A percentile compares a stretch with the other conserved stretches of the same genome.
Conservation (phyloP, 2,113 vertebrate genomes). For the Vidua macroura region DNA sequence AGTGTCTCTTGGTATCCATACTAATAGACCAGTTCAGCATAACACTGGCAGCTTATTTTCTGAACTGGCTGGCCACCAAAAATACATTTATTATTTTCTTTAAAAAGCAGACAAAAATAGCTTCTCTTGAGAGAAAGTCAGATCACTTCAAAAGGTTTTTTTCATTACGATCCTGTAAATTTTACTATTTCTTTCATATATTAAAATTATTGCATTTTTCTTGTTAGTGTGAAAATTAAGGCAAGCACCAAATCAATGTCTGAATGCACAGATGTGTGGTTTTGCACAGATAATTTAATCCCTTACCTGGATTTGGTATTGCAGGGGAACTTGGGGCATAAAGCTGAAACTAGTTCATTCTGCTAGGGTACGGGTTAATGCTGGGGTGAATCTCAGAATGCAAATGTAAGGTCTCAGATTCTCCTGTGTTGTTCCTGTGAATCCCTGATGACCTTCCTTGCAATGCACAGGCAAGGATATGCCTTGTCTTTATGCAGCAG, state of each 20-base stretch:
- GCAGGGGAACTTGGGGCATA: neutral
- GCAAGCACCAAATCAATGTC: neutral
- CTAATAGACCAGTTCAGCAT: neutral
- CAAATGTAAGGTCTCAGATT: neutral
- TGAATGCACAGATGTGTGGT: neutral
- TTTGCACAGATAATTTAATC: neutral
- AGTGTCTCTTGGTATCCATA: neutral
- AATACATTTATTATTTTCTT: neutral
- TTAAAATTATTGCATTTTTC: neutral
- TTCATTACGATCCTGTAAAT: neutral
- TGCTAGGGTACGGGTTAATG: neutral
- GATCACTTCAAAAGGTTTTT: neutral
- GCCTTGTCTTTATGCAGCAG: neutral
- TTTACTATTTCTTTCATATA: neutral
- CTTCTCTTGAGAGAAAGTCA: neutral
- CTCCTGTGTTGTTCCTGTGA: neutral
- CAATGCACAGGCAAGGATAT: neutral
- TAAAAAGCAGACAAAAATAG: neutral
- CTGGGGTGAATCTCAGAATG: neutral
- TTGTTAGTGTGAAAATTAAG: neutral
- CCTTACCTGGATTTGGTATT: neutral
- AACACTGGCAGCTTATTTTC: neutral
- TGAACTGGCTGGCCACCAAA: neutral
- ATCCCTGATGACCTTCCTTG: neutral
- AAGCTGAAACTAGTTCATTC: neutral